phyloP scores from a whole-genome alignment of 2,797 vertebrate species.

The Eidolon dupreanum region DNA sequence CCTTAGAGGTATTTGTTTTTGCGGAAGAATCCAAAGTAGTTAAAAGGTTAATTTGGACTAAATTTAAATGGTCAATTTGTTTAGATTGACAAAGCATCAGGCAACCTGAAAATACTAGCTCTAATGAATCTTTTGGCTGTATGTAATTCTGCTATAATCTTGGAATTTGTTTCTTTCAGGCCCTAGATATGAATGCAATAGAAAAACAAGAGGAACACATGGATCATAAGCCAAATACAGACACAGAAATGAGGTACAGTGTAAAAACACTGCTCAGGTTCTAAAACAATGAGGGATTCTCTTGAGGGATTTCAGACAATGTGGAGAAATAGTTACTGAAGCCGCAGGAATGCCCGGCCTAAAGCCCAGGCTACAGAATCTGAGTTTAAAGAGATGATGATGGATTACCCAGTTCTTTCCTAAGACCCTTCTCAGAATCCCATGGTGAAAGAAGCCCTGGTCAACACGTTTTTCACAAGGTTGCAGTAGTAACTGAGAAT shows the following conservation, averaged over 20 bases:
- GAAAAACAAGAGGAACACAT: background rate
- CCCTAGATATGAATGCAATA: background rate
- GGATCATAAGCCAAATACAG: background rate
- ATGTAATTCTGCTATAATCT: background rate
- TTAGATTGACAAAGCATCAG: background rate
- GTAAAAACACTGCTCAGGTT: constrained; percentile 32
- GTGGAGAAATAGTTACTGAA: constrained; percentile 80
- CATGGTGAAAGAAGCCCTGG: constrained; percentile 46
- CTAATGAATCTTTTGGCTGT: background rate
- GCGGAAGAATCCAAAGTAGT: constrained; percentile 10
- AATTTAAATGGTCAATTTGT: background rate
- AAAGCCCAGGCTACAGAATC: constrained; percentile 68
- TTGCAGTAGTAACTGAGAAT: constrained; percentile 54
- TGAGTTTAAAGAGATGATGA: constrained; percentile 78
- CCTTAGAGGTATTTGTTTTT: background rate
- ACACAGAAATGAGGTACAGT: constrained; percentile 26
- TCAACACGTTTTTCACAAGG: constrained; percentile 61
- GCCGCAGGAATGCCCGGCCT: constrained; percentile 73
- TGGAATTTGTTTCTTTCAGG: background rate
- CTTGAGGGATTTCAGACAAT: constrained; percentile 72
- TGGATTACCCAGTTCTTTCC: constrained; percentile 77
- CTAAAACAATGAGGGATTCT: constrained; percentile 71
- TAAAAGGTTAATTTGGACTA: constrained; percentile 1
- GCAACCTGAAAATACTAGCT: background rate
- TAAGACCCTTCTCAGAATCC: constrained; percentile 62